Evolutionary conservation across 2,113 vertebrate species (phyloP), one percentile per base, ranked within the genome.

Genomic region (Pterocles gutturalis): DNA sequence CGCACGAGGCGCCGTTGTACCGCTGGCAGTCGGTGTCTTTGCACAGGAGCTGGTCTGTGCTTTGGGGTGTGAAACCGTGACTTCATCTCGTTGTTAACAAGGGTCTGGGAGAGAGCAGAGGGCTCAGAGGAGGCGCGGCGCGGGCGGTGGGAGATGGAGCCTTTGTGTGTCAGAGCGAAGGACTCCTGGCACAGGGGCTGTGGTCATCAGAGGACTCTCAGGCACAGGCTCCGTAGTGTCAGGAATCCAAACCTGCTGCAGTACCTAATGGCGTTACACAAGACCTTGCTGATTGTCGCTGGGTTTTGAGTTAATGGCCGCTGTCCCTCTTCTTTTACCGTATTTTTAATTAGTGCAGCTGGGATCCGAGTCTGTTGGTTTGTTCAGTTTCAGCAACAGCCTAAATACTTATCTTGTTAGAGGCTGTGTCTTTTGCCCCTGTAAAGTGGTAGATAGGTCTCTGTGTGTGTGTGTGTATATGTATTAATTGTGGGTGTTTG

Each of bases 271-370:
- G 20, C 9, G 2, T 91, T 93, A n/a, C 8, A 2, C 77, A 62
- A 85, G 64, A 66, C 29, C 11, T 76, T 73, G 41, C 36, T 83
- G 66, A 51, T 67, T 87, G 82, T 54, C 58, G 11, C 9, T 36
- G 31, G 17, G 45, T 83, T 85, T 21, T n/a, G 46, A 48, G 33
- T 67, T 90, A 83, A 36, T 58, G 67, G 17, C 26, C 17, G 4
- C 45, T 69, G 34, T 73, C 20, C 10, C 17, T 72, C 1, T 91
- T 71, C 25, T 41, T 4, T 41, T 76, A 48, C 13, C 0, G 0
- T 79, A 13, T 72, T 84, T 70, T 84, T 80, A 88, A 54, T 73
- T 54, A 71, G 45, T 36, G 18, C 31, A 41, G 13, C 15, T 75
- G 57, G 60, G 29, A 34, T 64, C 54, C 29, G 34, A 48, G 15